phyloP scores from a whole-genome alignment of 2,888 invertebrate species.

The Hyppa rectilinea region DNA sequence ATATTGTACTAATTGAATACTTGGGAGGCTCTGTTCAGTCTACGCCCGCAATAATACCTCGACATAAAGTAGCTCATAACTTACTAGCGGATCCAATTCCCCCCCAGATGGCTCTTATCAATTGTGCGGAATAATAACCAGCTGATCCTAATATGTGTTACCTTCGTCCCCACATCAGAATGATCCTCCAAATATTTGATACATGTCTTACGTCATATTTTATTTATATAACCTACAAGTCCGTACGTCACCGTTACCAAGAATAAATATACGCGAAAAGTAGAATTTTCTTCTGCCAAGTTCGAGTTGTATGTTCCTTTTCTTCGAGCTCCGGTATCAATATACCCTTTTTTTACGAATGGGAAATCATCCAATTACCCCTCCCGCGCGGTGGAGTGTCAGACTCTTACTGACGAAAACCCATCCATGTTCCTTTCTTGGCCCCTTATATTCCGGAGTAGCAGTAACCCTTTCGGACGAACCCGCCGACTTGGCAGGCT shows the following conservation, averaged over 20 bases:
- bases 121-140: conserved; percentile 58
- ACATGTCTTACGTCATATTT: conserved; percentile 52
- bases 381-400: too few species aligned
- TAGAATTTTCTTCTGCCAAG: conserved; percentile 28
- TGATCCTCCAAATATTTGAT: conserved; percentile 50
- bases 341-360: too few species aligned
- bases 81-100: conserved; percentile 47
- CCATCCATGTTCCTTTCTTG: too few species aligned
- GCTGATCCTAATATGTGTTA: conserved; percentile 53
- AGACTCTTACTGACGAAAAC: too few species aligned
- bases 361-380: too few species aligned
- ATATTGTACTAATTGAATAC: too few species aligned
- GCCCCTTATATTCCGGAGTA: too few species aligned
- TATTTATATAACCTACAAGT: conserved; percentile 49
- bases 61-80: conserved; percentile 49
- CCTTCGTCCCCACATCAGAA: conserved; percentile 30
- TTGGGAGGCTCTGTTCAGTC: background rate
- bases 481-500: too few species aligned
- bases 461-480: too few species aligned
- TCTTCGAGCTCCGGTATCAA: background rate
- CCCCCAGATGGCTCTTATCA: conserved; percentile 41
- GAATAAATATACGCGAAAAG: conserved; percentile 19
- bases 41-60: conserved; percentile 19
- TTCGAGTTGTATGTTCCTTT: background rate
- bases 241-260: conserved; percentile 32